Percentiles rank a stretch among this genome's conserved stretches.
Evolutionary conservation across 2,113 vertebrate genomes (phyloP).

Genomic region (Atlantisia rogersi): DNA sequence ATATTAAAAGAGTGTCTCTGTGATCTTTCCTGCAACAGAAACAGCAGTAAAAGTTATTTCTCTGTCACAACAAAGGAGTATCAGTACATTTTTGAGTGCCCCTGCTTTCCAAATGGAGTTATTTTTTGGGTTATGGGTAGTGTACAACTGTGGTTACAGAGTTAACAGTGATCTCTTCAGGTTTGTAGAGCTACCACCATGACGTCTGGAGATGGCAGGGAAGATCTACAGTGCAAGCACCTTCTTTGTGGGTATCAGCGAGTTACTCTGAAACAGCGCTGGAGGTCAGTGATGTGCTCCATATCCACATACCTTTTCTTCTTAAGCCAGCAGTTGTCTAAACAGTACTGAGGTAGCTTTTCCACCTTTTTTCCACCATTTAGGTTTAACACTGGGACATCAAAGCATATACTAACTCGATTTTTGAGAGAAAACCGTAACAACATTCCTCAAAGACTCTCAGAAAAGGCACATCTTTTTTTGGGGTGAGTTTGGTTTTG

Average conservation of each 20-base stretch:
- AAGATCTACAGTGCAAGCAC: neutral
- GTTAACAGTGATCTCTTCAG: neutral
- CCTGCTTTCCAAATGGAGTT: neutral
- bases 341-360: neutral
- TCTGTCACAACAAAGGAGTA: neutral
- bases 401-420: neutral
- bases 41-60: slow-evolving; percentile 68
- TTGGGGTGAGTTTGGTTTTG: slow-evolving; percentile 1
- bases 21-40: slow-evolving; percentile 77
- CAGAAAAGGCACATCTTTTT: slow-evolving; percentile 54
- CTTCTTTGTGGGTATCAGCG: neutral
- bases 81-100: neutral
- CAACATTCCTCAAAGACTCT: slow-evolving; percentile 31
- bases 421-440: slow-evolving; percentile 5
- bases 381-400: neutral
- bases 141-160: neutral
- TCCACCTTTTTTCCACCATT: neutral
- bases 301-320: neutral
- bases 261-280: neutral
- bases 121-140: neutral
- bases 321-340: neutral
- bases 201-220: neutral
- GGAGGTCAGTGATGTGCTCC: neutral
- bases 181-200: neutral
- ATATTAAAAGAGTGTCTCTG: slow-evolving; percentile 65